Evolutionary conservation across 1,140 invertebrate species (phyloP).

Genomic region (Sipha flava): DNA sequence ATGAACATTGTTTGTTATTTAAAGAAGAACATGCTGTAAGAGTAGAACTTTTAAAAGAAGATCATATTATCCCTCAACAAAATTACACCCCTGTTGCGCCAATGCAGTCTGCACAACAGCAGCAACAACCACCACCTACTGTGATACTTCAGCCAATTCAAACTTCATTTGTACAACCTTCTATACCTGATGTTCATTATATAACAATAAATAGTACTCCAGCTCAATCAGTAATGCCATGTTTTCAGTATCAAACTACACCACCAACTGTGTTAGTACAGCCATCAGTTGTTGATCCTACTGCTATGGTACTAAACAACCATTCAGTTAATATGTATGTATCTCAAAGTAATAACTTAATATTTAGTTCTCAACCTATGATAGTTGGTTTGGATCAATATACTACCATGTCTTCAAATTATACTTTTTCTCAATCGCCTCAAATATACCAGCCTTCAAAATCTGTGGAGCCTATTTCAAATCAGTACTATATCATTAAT

Average conservation of each 20-base stretch:
- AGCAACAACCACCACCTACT: neutral
- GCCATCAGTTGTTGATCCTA: slow-evolving; percentile 4
- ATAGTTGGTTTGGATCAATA: slow-evolving; percentile 16
- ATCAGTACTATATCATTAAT: slow-evolving; percentile 17
- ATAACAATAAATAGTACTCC: slow-evolving; percentile 13
- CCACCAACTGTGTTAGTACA: slow-evolving; percentile 12
- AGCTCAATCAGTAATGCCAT: neutral
- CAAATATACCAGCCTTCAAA: slow-evolving; percentile 14
- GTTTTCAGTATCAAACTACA: slow-evolving; percentile 23
- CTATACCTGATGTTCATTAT: slow-evolving; percentile 14
- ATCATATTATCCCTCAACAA: neutral
- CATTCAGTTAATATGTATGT: neutral
- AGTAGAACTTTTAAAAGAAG: slow-evolving; percentile 3
- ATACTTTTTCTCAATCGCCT: slow-evolving; percentile 8
- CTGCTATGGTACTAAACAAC: neutral
- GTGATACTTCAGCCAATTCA: slow-evolving; percentile 6
- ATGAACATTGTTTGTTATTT: neutral
- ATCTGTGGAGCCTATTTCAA: neutral
- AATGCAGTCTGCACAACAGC: neutral
- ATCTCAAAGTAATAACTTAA: slow-evolving; percentile 2
- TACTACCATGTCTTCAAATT: slow-evolving; percentile 22
- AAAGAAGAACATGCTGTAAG: neutral
- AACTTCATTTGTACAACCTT: slow-evolving; percentile 1
- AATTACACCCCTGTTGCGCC: neutral
- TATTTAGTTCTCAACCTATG: slow-evolving; percentile 12